Conservation (phyloP, 2,113 vertebrate species). For the Solea senegalensis region DNA sequence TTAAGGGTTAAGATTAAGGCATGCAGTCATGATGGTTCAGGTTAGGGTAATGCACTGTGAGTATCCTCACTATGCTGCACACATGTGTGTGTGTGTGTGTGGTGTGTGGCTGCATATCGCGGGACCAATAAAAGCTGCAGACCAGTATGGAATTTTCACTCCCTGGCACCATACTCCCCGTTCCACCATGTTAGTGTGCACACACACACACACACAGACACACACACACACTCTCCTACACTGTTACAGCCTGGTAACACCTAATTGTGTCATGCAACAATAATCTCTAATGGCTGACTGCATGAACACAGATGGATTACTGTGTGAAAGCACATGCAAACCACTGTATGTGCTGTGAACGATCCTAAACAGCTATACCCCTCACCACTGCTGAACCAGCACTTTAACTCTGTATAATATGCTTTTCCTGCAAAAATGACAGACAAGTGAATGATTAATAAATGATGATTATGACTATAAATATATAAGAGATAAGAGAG, state of each 20-base stretch:
- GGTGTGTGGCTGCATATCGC: background rate
- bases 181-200: slow-evolving; percentile 15
- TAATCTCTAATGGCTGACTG: slow-evolving; percentile 54
- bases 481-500: too few species aligned
- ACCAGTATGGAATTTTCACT: slow-evolving; percentile 44
- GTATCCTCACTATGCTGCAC: too few species aligned
- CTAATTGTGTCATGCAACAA: slow-evolving; percentile 57
- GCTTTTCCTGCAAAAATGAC: too few species aligned
- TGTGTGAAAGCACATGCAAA: slow-evolving; percentile 39
- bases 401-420: background rate
- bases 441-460: too few species aligned
- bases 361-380: slow-evolving; percentile 18
- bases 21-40: too few species aligned
- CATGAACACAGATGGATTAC: slow-evolving; percentile 47
- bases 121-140: slow-evolving; percentile 55
- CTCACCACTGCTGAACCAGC: background rate
- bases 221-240: slow-evolving; percentile 8
- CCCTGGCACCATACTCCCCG: slow-evolving; percentile 18
- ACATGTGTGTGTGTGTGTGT: slow-evolving; percentile 21
- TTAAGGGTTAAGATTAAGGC: too few species aligned
- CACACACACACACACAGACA: too few species aligned
- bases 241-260: slow-evolving; percentile 60
- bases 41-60: too few species aligned
- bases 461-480: too few species aligned
- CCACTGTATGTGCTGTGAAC: background rate